Conservation (phyloP, 2,113 vertebrate species). For the Muscicapa adusta region DNA sequence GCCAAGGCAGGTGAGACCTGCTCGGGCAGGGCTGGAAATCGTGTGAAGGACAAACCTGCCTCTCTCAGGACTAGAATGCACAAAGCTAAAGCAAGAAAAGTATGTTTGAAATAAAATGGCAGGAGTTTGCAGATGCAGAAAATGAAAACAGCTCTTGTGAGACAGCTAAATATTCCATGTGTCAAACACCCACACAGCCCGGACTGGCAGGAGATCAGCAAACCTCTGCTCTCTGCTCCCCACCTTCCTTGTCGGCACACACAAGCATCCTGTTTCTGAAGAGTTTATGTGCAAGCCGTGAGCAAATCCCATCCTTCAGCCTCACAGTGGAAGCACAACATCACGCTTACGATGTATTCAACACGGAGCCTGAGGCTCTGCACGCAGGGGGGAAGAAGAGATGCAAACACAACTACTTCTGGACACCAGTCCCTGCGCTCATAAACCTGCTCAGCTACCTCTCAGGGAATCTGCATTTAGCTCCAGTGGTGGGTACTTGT, state of each 20-base stretch:
- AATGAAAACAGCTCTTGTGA: background rate
- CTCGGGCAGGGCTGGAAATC: background rate
- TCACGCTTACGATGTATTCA: fast-evolving
- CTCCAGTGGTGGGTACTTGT: background rate
- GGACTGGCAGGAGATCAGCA: background rate
- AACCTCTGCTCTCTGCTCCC: background rate
- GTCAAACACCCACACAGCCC: background rate
- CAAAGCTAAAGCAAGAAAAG: background rate
- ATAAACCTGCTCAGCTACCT: background rate
- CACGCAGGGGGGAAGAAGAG: fast-evolving
- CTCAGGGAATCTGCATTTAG: background rate
- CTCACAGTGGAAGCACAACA: fast-evolving
- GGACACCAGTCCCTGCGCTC: too few relatives aligned
- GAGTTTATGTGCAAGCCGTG: background rate
- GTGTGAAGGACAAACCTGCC: background rate
- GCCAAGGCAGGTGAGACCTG: too few relatives aligned
- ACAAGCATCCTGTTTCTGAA: background rate
- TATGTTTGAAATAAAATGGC: background rate
- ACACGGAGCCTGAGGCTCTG: fast-evolving
- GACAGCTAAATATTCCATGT: fast-evolving
- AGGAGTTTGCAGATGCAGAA: background rate
- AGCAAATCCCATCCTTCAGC: background rate
- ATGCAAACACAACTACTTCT: background rate
- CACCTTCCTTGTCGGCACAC: fast-evolving
- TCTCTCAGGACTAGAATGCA: background rate